These are phyloP conservation scores for Pelmatolapia mariae DNA, from an alignment of 2,113 vertebrate genomes.

Conservation along the genomic window DNA sequence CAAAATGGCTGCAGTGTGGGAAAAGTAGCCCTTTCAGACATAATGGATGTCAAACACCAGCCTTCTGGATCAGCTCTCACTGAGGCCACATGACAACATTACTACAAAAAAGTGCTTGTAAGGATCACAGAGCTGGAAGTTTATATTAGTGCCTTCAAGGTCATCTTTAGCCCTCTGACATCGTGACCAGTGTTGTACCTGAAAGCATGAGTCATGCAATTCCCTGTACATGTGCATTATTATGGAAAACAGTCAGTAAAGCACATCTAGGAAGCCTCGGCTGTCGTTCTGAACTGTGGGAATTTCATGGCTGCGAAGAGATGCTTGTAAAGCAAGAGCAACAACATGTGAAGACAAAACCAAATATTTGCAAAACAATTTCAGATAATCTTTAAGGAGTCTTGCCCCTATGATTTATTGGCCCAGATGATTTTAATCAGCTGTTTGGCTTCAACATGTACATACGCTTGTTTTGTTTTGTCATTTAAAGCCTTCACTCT, in stretches of 20 bases:
- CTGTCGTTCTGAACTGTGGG: background rate
- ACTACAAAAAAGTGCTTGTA: slow-evolving; percentile 17
- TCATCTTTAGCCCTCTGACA: background rate
- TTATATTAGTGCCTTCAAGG: background rate
- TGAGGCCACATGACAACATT: slow-evolving; percentile 20
- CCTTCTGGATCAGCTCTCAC: slow-evolving; percentile 15
- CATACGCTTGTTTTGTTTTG: slow-evolving; percentile 83
- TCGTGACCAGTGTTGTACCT: background rate
- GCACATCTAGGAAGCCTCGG: background rate
- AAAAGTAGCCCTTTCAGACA: slow-evolving; percentile 53
- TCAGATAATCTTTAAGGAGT: slow-evolving; percentile 68
- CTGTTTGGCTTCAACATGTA: slow-evolving; percentile 83
- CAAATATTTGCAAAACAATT: slow-evolving; percentile 47
- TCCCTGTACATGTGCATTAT: background rate
- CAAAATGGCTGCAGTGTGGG: slow-evolving; percentile 34
- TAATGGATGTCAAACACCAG: slow-evolving; percentile 44
- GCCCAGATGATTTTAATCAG: slow-evolving; percentile 87
- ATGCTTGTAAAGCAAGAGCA: slow-evolving; percentile 38
- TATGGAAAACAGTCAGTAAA: background rate
- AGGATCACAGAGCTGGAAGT: background rate
- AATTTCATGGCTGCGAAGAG: slow-evolving; percentile 1
- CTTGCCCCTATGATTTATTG: slow-evolving; percentile 83
- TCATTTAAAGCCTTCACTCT: slow-evolving; percentile 79
- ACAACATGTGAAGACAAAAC: slow-evolving; percentile 54
- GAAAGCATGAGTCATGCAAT: background rate